Evolutionary conservation across 2,113 vertebrate genomes (phyloP).

Genomic region (Dendropsophus ebraccatus): DNA sequence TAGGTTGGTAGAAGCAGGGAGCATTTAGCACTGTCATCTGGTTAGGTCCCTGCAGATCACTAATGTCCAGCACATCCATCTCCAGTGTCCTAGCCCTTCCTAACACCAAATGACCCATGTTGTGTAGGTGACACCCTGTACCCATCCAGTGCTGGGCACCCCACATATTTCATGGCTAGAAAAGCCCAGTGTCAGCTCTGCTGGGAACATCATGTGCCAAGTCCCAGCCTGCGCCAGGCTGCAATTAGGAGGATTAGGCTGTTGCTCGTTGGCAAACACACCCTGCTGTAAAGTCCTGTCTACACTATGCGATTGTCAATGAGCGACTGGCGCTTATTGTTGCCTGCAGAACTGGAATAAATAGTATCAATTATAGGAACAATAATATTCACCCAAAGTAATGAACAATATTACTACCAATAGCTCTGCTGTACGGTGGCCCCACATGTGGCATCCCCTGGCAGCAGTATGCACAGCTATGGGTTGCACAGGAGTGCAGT

Average conservation of each 20-base stretch:
- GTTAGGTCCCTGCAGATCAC: neutral
- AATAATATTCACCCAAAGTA: too few species aligned
- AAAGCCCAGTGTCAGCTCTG: neutral
- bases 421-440: too few species aligned
- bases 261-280: constrained; percentile 6
- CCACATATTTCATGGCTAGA: neutral
- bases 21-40: neutral
- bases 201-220: constrained; percentile 14
- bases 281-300: neutral
- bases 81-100: neutral
- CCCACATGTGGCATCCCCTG: too few species aligned
- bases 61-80: neutral
- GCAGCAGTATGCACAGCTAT: too few species aligned
- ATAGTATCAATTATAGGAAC: too few species aligned
- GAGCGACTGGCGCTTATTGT: too few species aligned
- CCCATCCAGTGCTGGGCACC: neutral
- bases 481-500: neutral
- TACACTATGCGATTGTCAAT: neutral
- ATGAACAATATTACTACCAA: too few species aligned
- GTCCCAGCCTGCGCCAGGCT: constrained; percentile 16
- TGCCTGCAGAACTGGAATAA: too few species aligned
- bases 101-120: neutral
- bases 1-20: neutral
- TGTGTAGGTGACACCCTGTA: neutral
- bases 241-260: constrained; percentile 46